Base-by-base conservation (phyloP, 2,797 vertebrate species). In the Oreortyx pictus region DNA sequence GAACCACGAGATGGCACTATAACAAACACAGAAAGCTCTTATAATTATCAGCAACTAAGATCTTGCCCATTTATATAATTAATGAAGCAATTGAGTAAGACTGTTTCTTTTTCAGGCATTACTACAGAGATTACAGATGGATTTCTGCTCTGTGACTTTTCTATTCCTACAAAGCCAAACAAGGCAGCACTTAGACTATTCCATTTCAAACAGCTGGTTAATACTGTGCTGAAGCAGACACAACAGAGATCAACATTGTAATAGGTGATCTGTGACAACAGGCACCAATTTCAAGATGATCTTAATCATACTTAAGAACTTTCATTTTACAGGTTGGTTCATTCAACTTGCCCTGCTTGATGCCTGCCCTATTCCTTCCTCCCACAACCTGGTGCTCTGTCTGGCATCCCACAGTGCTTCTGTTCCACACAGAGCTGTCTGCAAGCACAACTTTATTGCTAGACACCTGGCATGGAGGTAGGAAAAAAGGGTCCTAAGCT, bases 1-100 rank as follows among this genome's bases (percentile, higher is more conserved):
- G 47, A 65, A 31, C 95, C 95, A 94, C 94, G 39, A 96, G 96
- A 74, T 93, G 96, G 95, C 92, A 88, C 66, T 70, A 88, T 19
- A 71, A 60, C 0, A 75, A 95, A 72, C 9, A 23, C 23, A 75
- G 75, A 68, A 66, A 18, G 11, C 82, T 11, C 39, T 7, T 4
- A 33, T 29, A 7, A 23, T 44, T 60, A 78, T 41, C 93, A 52
- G 79, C 54, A 10, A 6, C 24, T 39, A 15, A 1, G 4, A 79
- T 71, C 70, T 64, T 10, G 29, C 33, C 44, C 33, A 2, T 57
- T 77, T 44, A 49, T 73, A 25, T 67, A 92, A 93, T 94, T 84
- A 90, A 90, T 75, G 73, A 59, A 91, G 89, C 73, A 72, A 35
- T 23, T 59, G 73, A 80, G 68, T 7, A 41, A 59, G 64, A 5